Conservation (phyloP, 2,113 vertebrate genomes). For the Macaca nemestrina region DNA sequence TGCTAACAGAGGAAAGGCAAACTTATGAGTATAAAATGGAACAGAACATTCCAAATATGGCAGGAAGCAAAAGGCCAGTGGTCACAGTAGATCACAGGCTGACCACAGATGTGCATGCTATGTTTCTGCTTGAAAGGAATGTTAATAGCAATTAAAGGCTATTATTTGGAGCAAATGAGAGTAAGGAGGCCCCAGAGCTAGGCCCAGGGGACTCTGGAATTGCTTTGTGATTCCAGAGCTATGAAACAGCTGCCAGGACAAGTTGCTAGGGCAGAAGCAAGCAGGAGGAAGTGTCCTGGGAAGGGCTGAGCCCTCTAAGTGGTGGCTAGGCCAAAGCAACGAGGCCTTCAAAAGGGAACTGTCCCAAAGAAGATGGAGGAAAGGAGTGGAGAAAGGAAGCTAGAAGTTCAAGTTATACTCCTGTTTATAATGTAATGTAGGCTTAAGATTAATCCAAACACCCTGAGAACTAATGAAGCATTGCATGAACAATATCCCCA, state of each 20-base stretch:
- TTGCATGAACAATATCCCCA: not conserved
- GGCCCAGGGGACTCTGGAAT: not conserved
- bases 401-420: not conserved
- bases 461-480: not conserved
- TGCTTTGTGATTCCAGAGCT: conserved; percentile 29
- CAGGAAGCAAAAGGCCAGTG: conserved; percentile 4
- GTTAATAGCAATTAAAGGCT: conserved; percentile 34
- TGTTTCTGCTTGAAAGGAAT: conserved; percentile 2
- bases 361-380: not conserved
- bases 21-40: not conserved
- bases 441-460: not conserved
- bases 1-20: not conserved
- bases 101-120: not conserved
- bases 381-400: not conserved
- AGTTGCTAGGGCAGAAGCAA: conserved; percentile 26
- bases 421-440: not conserved
- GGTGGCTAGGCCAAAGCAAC: not conserved
- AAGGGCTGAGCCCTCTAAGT: not conserved
- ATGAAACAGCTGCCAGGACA: not conserved
- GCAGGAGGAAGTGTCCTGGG: conserved; percentile 2
- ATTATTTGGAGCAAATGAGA: conserved; percentile 50
- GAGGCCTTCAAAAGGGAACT: not conserved
- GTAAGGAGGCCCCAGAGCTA: conserved; percentile 4
- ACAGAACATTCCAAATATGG: not conserved
- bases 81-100: not conserved